Conservation (phyloP, 2,888 invertebrate genomes). For the Thysanoteuthis rhombus region DNA sequence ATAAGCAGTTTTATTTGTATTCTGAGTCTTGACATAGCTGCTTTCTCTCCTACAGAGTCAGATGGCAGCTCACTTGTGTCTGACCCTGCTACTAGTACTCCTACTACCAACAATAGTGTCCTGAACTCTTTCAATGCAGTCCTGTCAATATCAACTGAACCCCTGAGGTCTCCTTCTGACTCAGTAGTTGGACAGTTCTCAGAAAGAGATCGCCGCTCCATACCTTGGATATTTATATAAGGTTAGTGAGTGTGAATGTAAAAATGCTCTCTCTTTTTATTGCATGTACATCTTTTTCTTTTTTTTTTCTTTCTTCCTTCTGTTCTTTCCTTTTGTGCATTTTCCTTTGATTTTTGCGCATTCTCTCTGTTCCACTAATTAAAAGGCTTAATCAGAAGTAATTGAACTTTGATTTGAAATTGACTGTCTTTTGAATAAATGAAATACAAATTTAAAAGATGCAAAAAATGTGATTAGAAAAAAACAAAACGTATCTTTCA, state of each 20-base stretch:
- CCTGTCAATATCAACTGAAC: conserved; percentile 53
- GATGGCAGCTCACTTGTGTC: not conserved
- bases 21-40: not conserved
- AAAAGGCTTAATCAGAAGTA: not conserved
- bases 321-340: not conserved
- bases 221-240: conserved; percentile 19
- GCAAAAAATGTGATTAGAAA: too few relatives aligned
- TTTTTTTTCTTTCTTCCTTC: not conserved
- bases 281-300: not conserved
- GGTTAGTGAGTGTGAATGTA: not conserved
- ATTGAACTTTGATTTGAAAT: not conserved
- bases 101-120: conserved; percentile 49
- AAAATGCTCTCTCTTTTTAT: not conserved
- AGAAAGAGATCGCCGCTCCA: conserved; percentile 18
- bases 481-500: too few relatives aligned
- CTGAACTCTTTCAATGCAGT: conserved; percentile 58
- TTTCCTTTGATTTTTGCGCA: not conserved
- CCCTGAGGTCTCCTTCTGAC: conserved; percentile 36
- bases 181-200: conserved; percentile 18
- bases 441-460: too few relatives aligned
- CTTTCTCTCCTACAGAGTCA: conserved; percentile 20
- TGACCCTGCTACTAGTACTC: not conserved
- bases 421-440: not conserved
- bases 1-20: not conserved
- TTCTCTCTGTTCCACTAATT: not conserved